Base-by-base conservation (phyloP, 64 coral and sea anemone genomes). In the Orbicella faveolata region DNA sequence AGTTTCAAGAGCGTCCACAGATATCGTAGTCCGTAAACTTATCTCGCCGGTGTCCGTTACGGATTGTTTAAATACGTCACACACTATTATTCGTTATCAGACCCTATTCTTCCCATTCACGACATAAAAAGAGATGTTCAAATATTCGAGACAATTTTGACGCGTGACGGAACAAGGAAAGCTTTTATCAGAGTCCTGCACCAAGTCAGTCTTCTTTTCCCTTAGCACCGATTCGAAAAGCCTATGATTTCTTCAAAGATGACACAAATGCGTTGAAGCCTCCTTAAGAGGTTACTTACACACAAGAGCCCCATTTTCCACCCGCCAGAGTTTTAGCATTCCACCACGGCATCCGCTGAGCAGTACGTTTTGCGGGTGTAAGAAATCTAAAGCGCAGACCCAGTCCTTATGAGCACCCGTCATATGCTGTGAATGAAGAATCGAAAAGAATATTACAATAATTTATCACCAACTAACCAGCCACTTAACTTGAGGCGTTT, bases 391-490 rank as follows among this genome's bases (percentile, higher is more conserved):
- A 2, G 94, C 94, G 65, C 96, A 95, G 77, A 98, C 90, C 96
- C 96, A 98, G 88, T 98, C 96, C 79, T 93, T 98, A 67, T 98
- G 96, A 36, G 96, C 96, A 15, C 88, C 91, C n/a, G 88, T 98
- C 64, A 98, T 52, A 57, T 95, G 94, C 96, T 98, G 77, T 52
- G 51, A 75, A 37, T 76, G 35, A 65, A 81, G 12, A 44, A n/a
- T 44, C 34, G 39, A 44, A n/a, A 21, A 12, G 23, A 52, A 53
- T 53, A 54, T 53, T 23, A 64, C 26, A 15, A 61, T 19, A 17
- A 0, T 77, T 55, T 55, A 4, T 36, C 51, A 34, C 76, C 12
- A 23, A 4, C 35, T 68, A 44, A 12, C 37, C 14, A 26, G 57
- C 59, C 21, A 23, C 69, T 35, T 34, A 36, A 7, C 23, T 48